These are phyloP conservation scores for Zeuzera pyrina DNA, from an alignment of 2,888 invertebrate genomes.

Conservation along the genomic window DNA sequence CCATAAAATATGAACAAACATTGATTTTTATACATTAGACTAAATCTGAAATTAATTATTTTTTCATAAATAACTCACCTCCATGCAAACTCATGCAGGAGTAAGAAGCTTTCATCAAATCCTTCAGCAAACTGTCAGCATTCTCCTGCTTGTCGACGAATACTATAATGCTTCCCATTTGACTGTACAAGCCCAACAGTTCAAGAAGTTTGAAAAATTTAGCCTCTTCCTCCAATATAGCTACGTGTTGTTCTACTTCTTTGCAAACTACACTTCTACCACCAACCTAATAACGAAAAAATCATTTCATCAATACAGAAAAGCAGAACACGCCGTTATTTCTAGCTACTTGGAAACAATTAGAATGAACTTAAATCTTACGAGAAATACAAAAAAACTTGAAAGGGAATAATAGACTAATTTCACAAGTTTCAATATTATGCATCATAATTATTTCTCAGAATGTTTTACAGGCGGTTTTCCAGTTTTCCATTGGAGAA, in stretches of 20 bases:
- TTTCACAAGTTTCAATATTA: too few relatives aligned
- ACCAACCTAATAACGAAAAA: conserved; percentile 76
- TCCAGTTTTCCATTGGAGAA: too few relatives aligned
- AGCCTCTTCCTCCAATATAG: conserved; percentile 95
- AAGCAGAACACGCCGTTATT: neutral
- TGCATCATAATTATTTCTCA: too few relatives aligned
- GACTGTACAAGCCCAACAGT: conserved; percentile 94
- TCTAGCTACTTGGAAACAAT: too few relatives aligned
- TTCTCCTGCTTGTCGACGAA: conserved; percentile 99
- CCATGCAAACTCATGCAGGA: conserved; percentile 98
- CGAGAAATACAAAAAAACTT: too few relatives aligned
- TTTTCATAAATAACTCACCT: conserved; percentile 67
- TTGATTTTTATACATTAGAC: too few relatives aligned
- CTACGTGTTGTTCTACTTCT: conserved; percentile 96
- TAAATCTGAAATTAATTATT: too few relatives aligned
- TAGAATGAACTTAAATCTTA: too few relatives aligned
- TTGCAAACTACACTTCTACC: conserved; percentile 97
- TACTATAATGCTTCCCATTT: conserved; percentile 93
- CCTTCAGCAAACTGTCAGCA: conserved; percentile 93
- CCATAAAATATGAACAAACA: too few relatives aligned
- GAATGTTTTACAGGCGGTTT: too few relatives aligned
- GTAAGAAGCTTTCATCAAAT: conserved; percentile 97
- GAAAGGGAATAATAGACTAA: too few relatives aligned
- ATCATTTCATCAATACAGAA: neutral
- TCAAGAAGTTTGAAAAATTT: conserved; percentile 98